Evolutionary conservation across 1,140 invertebrate genomes (phyloP).

Genomic region (Drosophila kikkawai): DNA sequence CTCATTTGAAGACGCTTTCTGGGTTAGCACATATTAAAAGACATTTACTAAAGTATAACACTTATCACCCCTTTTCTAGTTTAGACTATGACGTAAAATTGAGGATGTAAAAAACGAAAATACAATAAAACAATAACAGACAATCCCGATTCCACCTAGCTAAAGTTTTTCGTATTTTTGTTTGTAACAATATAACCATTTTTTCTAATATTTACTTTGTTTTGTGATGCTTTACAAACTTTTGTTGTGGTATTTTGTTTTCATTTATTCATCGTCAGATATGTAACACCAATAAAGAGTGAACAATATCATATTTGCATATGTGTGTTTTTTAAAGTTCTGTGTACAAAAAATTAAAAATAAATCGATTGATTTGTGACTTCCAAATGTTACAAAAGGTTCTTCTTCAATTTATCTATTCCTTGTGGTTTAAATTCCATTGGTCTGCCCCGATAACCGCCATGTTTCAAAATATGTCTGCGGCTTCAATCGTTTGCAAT

Average conservation of each 20-base stretch:
- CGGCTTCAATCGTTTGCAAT: slow-evolving; percentile 9
- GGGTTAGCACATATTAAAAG: slow-evolving; percentile 1
- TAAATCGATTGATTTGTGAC: background rate
- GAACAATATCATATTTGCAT: background rate
- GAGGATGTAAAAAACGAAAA: background rate
- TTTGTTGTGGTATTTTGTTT: background rate
- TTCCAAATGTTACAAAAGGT: background rate
- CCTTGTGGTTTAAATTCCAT: background rate
- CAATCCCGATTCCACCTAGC: background rate
- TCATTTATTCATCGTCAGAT: slow-evolving; percentile 1
- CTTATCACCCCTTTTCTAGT: background rate
- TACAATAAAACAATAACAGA: background rate
- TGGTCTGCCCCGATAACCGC: background rate
- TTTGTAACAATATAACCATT: background rate
- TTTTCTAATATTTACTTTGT: slow-evolving; percentile 3
- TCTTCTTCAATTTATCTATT: background rate
- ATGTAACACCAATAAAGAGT: slow-evolving; percentile 1
- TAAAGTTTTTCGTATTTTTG: background rate
- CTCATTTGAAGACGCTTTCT: slow-evolving; percentile 4
- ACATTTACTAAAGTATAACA: background rate
- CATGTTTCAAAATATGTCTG: slow-evolving; percentile 1
- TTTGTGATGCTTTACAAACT: background rate
- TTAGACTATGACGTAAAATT: background rate
- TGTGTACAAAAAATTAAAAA: background rate
- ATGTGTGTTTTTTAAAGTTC: background rate